A percentile compares a stretch with the other conserved stretches of the same genome.
phyloP scores from a whole-genome alignment of 2,797 vertebrate genomes.

The Dromococcyx pavoninus region DNA sequence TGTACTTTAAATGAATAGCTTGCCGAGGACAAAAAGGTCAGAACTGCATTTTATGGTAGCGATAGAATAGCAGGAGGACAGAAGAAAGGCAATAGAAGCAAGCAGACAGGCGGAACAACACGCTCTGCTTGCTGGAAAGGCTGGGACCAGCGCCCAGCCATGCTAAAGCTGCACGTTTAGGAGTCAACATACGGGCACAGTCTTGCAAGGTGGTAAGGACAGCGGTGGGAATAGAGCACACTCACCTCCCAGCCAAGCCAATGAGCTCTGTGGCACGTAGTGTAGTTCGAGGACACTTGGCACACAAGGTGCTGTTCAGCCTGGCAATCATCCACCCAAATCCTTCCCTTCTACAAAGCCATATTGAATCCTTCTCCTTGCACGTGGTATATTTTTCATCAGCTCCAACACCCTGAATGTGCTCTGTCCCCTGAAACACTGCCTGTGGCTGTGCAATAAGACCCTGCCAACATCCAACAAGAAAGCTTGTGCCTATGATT shows the following conservation, averaged over 20 bases:
- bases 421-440: fast-evolving
- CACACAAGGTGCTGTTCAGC: neutral
- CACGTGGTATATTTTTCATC: neutral
- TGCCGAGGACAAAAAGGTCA: constrained; percentile 74
- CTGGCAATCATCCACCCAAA: neutral
- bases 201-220: neutral
- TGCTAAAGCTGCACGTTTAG: neutral
- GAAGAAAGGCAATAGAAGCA: neutral
- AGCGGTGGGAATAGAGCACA: fast-evolving
- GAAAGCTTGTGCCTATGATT: neutral
- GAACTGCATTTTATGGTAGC: constrained; percentile 45
- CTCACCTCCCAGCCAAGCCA: neutral
- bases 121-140: neutral
- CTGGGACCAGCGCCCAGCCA: neutral
- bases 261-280: neutral
- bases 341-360: neutral
- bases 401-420: neutral
- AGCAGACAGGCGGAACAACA: constrained; percentile 43
- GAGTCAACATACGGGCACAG: neutral
- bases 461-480: neutral
- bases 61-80: constrained; percentile 32
- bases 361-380: neutral
- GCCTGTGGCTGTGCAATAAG: neutral
- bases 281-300: fast-evolving
- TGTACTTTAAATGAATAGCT: constrained; percentile 70